Percentiles rank a stretch among this genome's conserved stretches.
Conservation (phyloP, 2,113 vertebrate genomes). For the Cryptotis parvus region DNA sequence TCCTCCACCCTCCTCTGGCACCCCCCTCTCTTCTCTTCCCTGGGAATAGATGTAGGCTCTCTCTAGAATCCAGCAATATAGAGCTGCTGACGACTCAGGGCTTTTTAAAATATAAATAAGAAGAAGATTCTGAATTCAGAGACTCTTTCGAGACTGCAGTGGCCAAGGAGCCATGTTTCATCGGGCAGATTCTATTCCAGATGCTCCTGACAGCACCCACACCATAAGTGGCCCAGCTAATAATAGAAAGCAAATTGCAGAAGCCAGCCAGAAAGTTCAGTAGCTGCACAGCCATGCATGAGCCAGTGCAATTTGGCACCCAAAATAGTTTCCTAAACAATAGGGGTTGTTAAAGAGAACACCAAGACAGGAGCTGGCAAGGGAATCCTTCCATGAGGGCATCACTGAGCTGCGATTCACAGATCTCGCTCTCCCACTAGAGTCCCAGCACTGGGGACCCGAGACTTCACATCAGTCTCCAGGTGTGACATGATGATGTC, state of each 20-base stretch:
- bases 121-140: too few species aligned
- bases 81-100: not conserved
- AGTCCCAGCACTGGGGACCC: too few species aligned
- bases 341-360: not conserved
- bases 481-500: too few species aligned
- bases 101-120: slow-evolving; percentile 50
- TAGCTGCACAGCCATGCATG: not conserved
- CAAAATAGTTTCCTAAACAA: slow-evolving; percentile 57
- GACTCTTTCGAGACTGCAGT: slow-evolving; percentile 47
- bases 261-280: not conserved
- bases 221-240: slow-evolving; percentile 20
- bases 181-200: slow-evolving; percentile 57
- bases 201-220: slow-evolving; percentile 63
- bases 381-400: not conserved
- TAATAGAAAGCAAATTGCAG: slow-evolving; percentile 68
- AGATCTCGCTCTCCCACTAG: too few species aligned
- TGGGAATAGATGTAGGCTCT: slow-evolving; percentile 62
- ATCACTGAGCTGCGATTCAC: too few species aligned
- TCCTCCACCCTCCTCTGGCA: slow-evolving; percentile 55
- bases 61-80: slow-evolving; percentile 3
- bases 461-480: too few species aligned
- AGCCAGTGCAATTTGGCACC: slow-evolving; percentile 22
- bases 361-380: slow-evolving; percentile 6
- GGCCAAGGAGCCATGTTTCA: slow-evolving; percentile 46
- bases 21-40: slow-evolving; percentile 56